A percentile compares a stretch with the other conserved stretches of the same genome.
Evolutionary conservation across 2,888 invertebrate genomes (phyloP).

Genomic region (Heliconius aoede): DNA sequence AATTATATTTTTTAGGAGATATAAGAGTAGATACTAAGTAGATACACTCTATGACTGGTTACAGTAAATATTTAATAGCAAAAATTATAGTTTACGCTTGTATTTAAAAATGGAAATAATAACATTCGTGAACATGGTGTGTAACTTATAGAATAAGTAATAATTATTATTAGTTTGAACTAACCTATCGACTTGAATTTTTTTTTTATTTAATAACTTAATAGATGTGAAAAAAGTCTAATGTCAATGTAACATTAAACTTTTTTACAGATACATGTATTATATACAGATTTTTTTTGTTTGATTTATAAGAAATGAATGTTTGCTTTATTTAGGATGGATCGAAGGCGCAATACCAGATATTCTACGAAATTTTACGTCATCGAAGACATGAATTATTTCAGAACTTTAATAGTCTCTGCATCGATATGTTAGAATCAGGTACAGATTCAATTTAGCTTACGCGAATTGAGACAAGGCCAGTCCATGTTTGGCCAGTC

Average conservation of each 20-base stretch:
- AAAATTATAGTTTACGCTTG: not conserved
- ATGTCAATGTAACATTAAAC: not conserved
- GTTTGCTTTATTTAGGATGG: constrained; percentile 67
- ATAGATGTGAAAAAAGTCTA: too few relatives aligned
- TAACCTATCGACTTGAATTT: too few relatives aligned
- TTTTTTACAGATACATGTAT: not conserved
- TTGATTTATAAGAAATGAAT: constrained; percentile 34
- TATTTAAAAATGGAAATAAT: not conserved
- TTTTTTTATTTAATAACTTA: too few relatives aligned
- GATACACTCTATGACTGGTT: too few relatives aligned
- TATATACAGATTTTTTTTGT: not conserved
- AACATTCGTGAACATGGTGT: not conserved
- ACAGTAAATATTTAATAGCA: too few relatives aligned
- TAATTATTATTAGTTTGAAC: not conserved
- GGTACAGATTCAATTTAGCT: constrained; percentile 48
- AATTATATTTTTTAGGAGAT: too few relatives aligned
- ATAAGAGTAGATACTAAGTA: too few relatives aligned
- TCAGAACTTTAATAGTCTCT: constrained; percentile 45
- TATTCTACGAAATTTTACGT: constrained; percentile 60
- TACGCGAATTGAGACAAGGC: constrained; percentile 39
- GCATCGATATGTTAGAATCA: constrained; percentile 42
- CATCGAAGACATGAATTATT: constrained; percentile 62
- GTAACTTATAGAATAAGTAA: not conserved
- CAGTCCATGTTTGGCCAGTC: not conserved
- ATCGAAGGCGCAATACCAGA: constrained; percentile 79